Base-by-base conservation (phyloP, 2,888 invertebrate species). In the Ormyrus pomaceus region DNA sequence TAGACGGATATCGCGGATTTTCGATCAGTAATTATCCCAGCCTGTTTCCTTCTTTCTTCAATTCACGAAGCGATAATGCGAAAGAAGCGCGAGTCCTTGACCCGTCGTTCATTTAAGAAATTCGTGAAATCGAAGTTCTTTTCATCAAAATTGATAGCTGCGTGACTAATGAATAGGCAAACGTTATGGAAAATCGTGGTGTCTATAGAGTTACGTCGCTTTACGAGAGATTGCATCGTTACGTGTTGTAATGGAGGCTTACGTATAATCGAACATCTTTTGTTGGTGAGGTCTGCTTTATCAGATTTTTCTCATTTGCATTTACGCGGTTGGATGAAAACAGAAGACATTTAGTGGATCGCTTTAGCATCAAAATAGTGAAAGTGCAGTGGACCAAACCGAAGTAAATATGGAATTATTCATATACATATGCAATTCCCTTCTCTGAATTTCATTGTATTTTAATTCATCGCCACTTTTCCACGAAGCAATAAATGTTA, bases 201-300 rank as follows among this genome's bases (percentile, higher is more conserved):
- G 69, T 45, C 45, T 64, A 56, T 64, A 56, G 34, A 70, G 58
- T 69, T 34, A 34, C 34, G 55, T 19, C 19, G 10, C 6, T 34
- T 13, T 64, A 6, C n/a, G 13, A n/a, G 55, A 55, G 62, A 77
- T 77, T 70, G 69, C 77, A 64, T 77, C n/a, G 55, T 45, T 10
- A 64, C 13, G 69, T 55, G 53, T 75, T 50, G 58, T 58, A 76
- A 76, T 6, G 56, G 11, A 8, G 0, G 56, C 58, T n/a, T 45
- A 56, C n/a, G 46, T n/a, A 61, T 53, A 9, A 50, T 55, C 55
- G n/a, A n/a, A 50, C 45, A 5, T 6, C 6, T n/a, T 65, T 65
- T 65, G 58, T 58, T 75, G 45, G 59, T 68, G 45, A 66, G 59
- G 50, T 9, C 8, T n/a, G 69, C 53, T 48, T 13, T 19, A 19